Evolutionary conservation across 2,797 vertebrate species (phyloP).

Genomic region (Sebastiscus tertius): DNA sequence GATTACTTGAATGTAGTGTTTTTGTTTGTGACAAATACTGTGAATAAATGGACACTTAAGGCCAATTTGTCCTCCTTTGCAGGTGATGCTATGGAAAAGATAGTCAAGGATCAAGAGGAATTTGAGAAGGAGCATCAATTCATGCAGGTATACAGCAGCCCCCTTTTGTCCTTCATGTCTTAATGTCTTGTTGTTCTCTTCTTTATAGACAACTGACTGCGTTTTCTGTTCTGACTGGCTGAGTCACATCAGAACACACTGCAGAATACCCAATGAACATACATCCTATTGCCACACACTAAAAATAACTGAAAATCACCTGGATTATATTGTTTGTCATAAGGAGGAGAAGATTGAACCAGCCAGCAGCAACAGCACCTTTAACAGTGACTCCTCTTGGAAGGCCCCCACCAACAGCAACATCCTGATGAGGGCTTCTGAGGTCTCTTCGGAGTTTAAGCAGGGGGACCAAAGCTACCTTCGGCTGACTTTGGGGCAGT

Average conservation of each 20-base stretch:
- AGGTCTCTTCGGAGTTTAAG: constrained; percentile 82
- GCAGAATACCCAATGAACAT: no score
- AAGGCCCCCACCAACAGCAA: constrained; percentile 79
- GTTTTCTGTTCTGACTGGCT: no score
- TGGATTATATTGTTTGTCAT: no score
- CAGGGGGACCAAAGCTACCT: constrained; percentile 89
- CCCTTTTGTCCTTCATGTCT: neutral
- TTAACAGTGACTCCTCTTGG: constrained; percentile 88
- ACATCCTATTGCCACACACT: no score
- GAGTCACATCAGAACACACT: no score
- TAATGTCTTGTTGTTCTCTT: neutral
- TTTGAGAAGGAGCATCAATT: constrained; percentile 94
- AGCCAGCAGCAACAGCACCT: constrained; percentile 65
- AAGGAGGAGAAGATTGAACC: constrained; percentile 85
- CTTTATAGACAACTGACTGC: no score
- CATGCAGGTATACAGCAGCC: constrained; percentile 85
- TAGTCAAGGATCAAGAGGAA: constrained; percentile 90
- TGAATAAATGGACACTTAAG: neutral
- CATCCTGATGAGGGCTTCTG: constrained; percentile 84
- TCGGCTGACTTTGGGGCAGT: constrained; percentile 92
- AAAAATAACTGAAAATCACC: no score
- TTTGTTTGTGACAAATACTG: neutral
- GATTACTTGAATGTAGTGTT: neutral
- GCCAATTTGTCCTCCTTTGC: neutral
- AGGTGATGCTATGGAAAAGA: constrained; percentile 90